These are phyloP conservation scores for Characodon lateralis DNA, from an alignment of 2,797 vertebrate genomes.

Conservation along the genomic window DNA sequence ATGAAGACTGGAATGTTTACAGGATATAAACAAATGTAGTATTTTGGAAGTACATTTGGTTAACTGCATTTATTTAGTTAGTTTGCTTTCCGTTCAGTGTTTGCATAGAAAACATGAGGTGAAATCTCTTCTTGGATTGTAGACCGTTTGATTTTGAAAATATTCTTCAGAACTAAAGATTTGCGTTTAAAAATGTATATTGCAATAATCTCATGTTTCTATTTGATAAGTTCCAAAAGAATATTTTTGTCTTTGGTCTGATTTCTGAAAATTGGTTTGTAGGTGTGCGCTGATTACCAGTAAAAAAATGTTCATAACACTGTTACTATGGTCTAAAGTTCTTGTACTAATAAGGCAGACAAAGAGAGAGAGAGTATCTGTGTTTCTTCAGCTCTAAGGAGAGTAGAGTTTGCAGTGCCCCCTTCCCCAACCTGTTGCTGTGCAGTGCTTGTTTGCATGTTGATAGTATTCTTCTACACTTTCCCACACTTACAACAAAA, in stretches of 20 bases:
- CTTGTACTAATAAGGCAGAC: not conserved
- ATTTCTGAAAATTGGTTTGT: not conserved
- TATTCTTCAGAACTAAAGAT: not conserved
- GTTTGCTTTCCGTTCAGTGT: not conserved
- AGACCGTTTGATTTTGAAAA: not conserved
- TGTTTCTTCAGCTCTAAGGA: not conserved
- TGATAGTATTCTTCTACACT: not conserved
- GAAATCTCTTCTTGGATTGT: not conserved
- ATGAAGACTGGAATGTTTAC: constrained; percentile 48
- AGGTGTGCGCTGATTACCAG: too few species aligned
- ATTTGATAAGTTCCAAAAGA: not conserved
- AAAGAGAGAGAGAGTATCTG: not conserved
- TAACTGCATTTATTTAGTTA: not conserved
- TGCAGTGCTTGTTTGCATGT: not conserved
- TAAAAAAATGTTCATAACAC: not conserved
- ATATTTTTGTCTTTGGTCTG: not conserved
- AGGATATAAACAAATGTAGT: constrained; percentile 11
- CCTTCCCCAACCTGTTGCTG: not conserved
- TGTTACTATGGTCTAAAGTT: not conserved
- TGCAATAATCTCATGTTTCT: rapidly evolving
- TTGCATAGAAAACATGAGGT: not conserved
- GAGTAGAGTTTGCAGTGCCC: not conserved
- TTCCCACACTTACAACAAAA: not conserved
- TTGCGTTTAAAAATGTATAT: not conserved
- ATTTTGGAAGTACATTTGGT: constrained; percentile 13